These are phyloP conservation scores for Hyposoter didymator DNA, from an alignment of 2,888 invertebrate species.

Conservation along the genomic window DNA sequence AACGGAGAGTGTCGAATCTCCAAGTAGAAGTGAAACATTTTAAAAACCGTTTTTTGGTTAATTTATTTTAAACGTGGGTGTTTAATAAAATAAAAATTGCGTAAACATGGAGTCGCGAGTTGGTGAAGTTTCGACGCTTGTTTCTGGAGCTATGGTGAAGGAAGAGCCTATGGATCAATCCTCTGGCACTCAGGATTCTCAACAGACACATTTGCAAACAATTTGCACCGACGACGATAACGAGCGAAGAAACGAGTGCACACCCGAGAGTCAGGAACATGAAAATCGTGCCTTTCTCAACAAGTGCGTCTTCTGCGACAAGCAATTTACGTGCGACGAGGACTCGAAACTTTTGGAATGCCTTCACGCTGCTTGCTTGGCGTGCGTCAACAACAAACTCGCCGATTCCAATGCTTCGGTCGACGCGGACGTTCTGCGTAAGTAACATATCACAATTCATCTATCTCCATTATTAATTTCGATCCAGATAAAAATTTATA, in stretches of 20 bases:
- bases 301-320: conserved; percentile 84
- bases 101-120: conserved; percentile 64
- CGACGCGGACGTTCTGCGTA: conserved; percentile 83
- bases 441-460: conserved; percentile 65
- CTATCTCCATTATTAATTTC: not conserved
- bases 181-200: conserved; percentile 73
- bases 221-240: conserved; percentile 76
- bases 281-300: conserved; percentile 78
- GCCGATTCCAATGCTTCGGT: conserved; percentile 84
- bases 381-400: conserved; percentile 90
- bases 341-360: conserved; percentile 94
- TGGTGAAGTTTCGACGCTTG: conserved; percentile 73
- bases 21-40: not conserved
- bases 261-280: conserved; percentile 79
- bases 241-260: conserved; percentile 79
- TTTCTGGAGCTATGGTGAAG: conserved; percentile 76
- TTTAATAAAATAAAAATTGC: not conserved
- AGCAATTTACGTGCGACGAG: conserved; percentile 85
- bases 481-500: not conserved
- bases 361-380: conserved; percentile 93
- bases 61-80: not conserved
- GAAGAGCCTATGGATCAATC: conserved; percentile 79
- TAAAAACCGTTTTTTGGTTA: conserved; percentile 4
- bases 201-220: conserved; percentile 69
- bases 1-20: conserved; percentile 25